Evolutionary conservation across 2,113 vertebrate genomes (phyloP), one percentile per base, ranked within the genome.

Genomic region (Agapornis roseicollis): DNA sequence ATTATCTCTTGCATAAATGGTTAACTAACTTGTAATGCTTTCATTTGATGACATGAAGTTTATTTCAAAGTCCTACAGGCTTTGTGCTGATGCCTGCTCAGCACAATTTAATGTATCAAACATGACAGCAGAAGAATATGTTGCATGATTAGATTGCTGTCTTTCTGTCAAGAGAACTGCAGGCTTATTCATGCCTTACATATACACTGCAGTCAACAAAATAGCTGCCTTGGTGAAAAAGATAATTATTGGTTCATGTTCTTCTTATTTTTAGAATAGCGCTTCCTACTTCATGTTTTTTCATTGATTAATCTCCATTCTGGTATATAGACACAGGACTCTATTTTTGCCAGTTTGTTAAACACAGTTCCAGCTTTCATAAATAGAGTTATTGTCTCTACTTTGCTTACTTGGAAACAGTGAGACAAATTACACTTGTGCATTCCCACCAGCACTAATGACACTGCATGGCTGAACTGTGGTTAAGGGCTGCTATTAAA

Each of bases 161-260:
- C 77, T 92, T 84, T 92, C 80, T 96, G 69, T 94, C 77, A 53
- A 89, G 85, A 94, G 73, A 84, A 86, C 33, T 81, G n/a, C 80
- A 90, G 49, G 58, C 41, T 90, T 94, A 85, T 72, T 94, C 85
- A 92, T 85, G 80, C 77, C 56, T 92, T 92, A 27, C 69, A 49
- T 86, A 74, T 58, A 77, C 9, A 53, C 18, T 49, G 33, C 52
- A 56, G 53, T 90, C 80, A 94, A 86, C 17, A 29, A 95, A 90
- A 81, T 44, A 86, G 23, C 53, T 92, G 56, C 41, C 70, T 94
- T 74, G 28, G 18, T 78, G 70, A 46, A 80, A 95, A 92, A 77
- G 28, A 77, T 85, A 91, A 95, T 95, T 76, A 88, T 65, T 88
- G 22, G n/a, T 33, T 93, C 31, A 53, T 52, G 90, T 85, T 90